phyloP scores from a whole-genome alignment of 1,140 invertebrate species.

The Drosophila chauvacae region DNA sequence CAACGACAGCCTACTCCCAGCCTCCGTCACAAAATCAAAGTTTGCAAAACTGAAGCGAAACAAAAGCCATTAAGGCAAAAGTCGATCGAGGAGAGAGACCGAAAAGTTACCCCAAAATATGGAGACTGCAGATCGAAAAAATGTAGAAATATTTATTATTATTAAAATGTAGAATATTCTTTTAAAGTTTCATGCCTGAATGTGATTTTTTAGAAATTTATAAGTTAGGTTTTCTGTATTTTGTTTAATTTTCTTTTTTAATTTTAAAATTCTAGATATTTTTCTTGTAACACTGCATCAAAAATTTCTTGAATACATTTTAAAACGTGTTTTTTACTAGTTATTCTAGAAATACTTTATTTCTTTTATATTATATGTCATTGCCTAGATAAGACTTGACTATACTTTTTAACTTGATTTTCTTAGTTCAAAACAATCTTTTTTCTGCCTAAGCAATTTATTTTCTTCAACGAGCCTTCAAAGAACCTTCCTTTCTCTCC shows the following conservation, averaged over 20 bases:
- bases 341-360: no score
- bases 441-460: neutral
- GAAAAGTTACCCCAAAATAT: slow-evolving; percentile 4
- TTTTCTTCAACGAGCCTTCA: neutral
- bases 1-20: slow-evolving; percentile 12
- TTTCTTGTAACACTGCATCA: no score
- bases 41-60: slow-evolving; percentile 38
- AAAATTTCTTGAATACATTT: no score
- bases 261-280: no score
- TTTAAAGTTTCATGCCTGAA: neutral
- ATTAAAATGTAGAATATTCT: neutral
- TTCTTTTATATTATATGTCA: no score
- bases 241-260: no score
- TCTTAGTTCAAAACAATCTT: neutral
- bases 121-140: neutral
- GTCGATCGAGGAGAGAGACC: slow-evolving; percentile 4
- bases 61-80: slow-evolving; percentile 48
- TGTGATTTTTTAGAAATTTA: neutral
- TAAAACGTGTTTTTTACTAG: no score
- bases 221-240: no score
- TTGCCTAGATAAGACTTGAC: neutral
- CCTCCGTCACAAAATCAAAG: slow-evolving; percentile 50
- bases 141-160: neutral
- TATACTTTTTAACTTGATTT: neutral
- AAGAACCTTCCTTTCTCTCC: neutral